Percentiles rank a stretch among this genome's conserved stretches.
These are phyloP conservation scores for Acanthosoma haemorrhoidale DNA, from an alignment of 2,888 invertebrate species.

Conservation along the genomic window DNA sequence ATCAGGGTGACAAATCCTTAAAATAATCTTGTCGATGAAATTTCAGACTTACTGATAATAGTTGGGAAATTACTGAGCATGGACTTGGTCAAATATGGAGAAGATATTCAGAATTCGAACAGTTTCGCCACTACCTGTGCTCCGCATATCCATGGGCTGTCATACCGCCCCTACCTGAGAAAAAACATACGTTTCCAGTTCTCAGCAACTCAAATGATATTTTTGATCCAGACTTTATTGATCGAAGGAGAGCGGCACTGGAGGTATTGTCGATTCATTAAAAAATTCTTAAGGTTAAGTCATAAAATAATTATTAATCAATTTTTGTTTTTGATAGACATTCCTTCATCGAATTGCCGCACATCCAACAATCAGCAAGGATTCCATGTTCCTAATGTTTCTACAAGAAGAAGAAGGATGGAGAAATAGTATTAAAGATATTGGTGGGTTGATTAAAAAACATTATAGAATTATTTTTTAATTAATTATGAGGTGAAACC, in stretches of 20 bases:
- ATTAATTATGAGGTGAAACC: no score
- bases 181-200: conserved; percentile 69
- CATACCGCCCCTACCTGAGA: conserved; percentile 76
- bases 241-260: conserved; percentile 71
- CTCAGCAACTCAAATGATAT: conserved; percentile 70
- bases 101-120: conserved; percentile 78
- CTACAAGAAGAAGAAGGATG: conserved; percentile 72
- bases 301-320: no score
- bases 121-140: conserved; percentile 69
- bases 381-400: conserved; percentile 71
- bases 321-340: conserved; percentile 50
- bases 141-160: conserved; percentile 73
- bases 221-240: conserved; percentile 78
- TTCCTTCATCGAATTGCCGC: conserved; percentile 70
- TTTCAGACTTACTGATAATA: conserved; percentile 38
- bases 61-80: conserved; percentile 36
- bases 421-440: conserved; percentile 70
- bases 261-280: no score
- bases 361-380: conserved; percentile 66
- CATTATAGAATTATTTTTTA: no score
- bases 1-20: no score
- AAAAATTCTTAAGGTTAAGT: no score
- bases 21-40: no score
- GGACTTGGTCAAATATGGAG: conserved; percentile 64
- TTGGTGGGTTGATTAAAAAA: conserved; percentile 58